These are phyloP conservation scores for Tylochromis polylepis DNA, from an alignment of 2,113 vertebrate species.

Conservation along the genomic window DNA sequence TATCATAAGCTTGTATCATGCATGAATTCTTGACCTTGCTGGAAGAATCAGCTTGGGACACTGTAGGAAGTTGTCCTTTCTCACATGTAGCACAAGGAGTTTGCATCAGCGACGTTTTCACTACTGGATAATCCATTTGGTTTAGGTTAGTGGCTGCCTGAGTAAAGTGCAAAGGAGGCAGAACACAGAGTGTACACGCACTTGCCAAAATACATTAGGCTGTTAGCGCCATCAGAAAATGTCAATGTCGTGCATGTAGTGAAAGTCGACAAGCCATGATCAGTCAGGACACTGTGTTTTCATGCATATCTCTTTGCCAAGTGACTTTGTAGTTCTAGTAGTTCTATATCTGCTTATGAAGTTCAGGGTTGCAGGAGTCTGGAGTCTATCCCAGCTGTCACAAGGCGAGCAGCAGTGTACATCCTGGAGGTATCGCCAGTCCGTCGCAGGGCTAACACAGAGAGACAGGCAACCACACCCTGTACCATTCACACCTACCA, in stretches of 20 bases:
- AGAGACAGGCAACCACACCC: not conserved
- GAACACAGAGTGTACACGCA: not conserved
- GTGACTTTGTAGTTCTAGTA: not conserved
- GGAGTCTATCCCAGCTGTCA: not conserved
- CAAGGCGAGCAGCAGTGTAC: fast-evolving
- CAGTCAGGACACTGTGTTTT: not conserved
- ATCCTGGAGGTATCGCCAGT: not conserved
- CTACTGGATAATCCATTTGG: not conserved
- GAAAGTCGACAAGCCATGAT: not conserved
- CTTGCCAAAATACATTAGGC: not conserved
- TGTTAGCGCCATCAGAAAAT: not conserved
- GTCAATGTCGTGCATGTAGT: not conserved
- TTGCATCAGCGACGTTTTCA: not conserved
- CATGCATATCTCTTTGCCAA: not conserved
- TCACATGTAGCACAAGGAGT: not conserved
- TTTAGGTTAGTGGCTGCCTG: not conserved
- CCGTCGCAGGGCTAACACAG: fast-evolving
- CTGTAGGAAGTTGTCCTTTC: not conserved
- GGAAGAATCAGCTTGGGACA: not conserved
- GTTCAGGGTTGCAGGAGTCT: not conserved
- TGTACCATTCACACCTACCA: not conserved
- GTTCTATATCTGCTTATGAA: not conserved
- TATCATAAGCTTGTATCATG: not conserved
- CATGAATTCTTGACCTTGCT: not conserved
- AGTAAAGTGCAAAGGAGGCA: not conserved